Evolutionary conservation across 2,888 invertebrate species (phyloP).

Genomic region (Drosophila austrosaltans): DNA sequence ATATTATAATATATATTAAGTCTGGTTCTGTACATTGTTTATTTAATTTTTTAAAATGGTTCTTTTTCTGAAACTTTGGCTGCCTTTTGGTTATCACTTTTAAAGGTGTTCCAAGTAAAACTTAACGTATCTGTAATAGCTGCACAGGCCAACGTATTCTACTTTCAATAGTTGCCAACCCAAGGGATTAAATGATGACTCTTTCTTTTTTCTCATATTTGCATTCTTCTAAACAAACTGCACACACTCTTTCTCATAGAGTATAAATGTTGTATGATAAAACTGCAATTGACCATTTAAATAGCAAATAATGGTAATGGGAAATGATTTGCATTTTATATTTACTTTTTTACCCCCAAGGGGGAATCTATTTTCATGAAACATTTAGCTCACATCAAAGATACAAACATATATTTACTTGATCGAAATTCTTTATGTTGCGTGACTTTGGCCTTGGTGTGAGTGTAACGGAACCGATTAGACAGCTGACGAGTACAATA

Average conservation of each 20-base stretch:
- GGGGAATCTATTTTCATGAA: not conserved
- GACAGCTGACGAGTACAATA: conserved; percentile 73
- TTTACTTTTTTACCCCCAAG: not conserved
- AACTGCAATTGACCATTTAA: conserved; percentile 70
- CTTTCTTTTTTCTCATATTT: too few species aligned
- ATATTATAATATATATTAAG: too few species aligned
- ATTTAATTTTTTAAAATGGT: too few species aligned
- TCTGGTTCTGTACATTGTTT: too few species aligned
- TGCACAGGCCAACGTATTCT: too few species aligned
- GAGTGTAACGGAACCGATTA: conserved; percentile 23
- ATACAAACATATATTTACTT: conserved; percentile 1
- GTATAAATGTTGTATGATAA: not conserved
- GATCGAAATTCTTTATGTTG: conserved; percentile 2
- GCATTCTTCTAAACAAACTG: not conserved
- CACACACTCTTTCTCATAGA: not conserved
- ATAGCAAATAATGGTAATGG: conserved; percentile 45
- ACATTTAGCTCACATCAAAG: not conserved
- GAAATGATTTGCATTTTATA: conserved; percentile 46
- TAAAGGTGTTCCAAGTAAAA: too few species aligned
- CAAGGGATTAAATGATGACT: too few species aligned
- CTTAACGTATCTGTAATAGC: too few species aligned
- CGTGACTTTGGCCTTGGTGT: conserved; percentile 11
- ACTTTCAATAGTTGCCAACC: too few species aligned
- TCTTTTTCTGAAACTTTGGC: too few species aligned
- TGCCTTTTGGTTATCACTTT: too few species aligned